Evolutionary conservation across 2,888 invertebrate species (phyloP).

Genomic region (Cephus pulcher): DNA sequence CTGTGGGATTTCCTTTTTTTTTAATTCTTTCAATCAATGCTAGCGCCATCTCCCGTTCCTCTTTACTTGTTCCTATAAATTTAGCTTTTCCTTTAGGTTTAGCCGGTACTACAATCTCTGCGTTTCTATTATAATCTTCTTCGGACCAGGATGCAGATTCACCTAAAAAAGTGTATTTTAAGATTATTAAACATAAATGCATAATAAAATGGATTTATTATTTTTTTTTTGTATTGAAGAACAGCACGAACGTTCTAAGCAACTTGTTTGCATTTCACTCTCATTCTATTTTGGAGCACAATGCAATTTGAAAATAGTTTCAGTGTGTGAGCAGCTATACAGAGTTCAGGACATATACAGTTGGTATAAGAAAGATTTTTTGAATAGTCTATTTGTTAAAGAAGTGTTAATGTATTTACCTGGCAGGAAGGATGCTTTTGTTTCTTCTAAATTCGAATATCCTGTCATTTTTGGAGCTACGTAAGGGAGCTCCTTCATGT

Average conservation of each 20-base stretch:
- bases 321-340: not conserved
- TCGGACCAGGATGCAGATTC: conserved; percentile 25
- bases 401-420: conserved; percentile 26
- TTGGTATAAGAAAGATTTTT: not conserved
- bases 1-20: conserved; percentile 61
- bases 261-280: not conserved
- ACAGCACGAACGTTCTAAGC: not conserved
- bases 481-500: conserved; percentile 55
- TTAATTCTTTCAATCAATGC: conserved; percentile 67
- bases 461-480: conserved; percentile 41
- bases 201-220: not conserved
- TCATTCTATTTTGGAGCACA: not conserved
- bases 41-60: conserved; percentile 68
- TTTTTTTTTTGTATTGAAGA: not conserved
- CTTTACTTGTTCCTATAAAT: conserved; percentile 67
- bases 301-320: not conserved
- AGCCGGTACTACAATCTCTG: conserved; percentile 33
- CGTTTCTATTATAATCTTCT: conserved; percentile 21
- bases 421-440: conserved; percentile 31
- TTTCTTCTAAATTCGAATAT: conserved; percentile 19
- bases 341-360: not conserved
- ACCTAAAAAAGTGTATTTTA: not conserved
- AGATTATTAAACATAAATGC: not conserved
- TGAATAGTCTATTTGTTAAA: not conserved
- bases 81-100: conserved; percentile 68